phyloP scores from a whole-genome alignment of 2,888 invertebrate genomes.

The Pollenia angustigena region DNA sequence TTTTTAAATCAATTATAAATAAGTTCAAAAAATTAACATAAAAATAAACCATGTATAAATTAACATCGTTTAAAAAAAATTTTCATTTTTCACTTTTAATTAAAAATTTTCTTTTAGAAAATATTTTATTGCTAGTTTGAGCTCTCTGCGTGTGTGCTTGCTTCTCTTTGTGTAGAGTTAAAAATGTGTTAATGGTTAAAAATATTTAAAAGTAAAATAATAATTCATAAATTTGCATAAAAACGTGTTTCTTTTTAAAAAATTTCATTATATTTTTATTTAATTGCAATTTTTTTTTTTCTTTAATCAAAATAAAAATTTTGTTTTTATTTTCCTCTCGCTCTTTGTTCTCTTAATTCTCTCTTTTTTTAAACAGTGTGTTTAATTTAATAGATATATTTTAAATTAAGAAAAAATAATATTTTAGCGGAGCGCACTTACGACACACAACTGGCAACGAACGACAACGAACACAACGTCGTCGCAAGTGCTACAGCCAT shows the following conservation, averaged over 20 bases:
- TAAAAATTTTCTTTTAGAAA: constrained; percentile 34
- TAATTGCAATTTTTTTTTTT: constrained; percentile 60
- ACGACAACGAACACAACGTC: constrained; percentile 78
- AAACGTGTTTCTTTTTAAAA: constrained; percentile 66
- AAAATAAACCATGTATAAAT: neutral
- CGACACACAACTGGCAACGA: constrained; percentile 78
- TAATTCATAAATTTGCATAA: constrained; percentile 62
- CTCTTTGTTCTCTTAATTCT: constrained; percentile 36
- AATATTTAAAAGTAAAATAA: constrained; percentile 43
- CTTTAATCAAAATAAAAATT: constrained; percentile 47
- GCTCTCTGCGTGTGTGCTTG: constrained; percentile 59
- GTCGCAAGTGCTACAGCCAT: constrained; percentile 77
- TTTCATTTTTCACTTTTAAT: constrained; percentile 40
- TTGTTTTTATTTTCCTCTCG: constrained; percentile 58
- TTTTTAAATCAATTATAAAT: constrained; percentile 18
- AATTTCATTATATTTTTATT: constrained; percentile 64
- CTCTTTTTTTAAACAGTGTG: constrained; percentile 50
- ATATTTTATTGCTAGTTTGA: constrained; percentile 55
- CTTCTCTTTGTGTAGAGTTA: constrained; percentile 48
- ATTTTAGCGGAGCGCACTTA: constrained; percentile 75
- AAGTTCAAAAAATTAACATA: neutral
- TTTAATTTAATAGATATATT: constrained; percentile 50
- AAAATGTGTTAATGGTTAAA: constrained; percentile 43
- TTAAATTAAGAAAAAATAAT: constrained; percentile 69
- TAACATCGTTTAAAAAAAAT: neutral